These are phyloP conservation scores for Hermetia illucens DNA, from an alignment of 1,140 invertebrate genomes.

Conservation along the genomic window DNA sequence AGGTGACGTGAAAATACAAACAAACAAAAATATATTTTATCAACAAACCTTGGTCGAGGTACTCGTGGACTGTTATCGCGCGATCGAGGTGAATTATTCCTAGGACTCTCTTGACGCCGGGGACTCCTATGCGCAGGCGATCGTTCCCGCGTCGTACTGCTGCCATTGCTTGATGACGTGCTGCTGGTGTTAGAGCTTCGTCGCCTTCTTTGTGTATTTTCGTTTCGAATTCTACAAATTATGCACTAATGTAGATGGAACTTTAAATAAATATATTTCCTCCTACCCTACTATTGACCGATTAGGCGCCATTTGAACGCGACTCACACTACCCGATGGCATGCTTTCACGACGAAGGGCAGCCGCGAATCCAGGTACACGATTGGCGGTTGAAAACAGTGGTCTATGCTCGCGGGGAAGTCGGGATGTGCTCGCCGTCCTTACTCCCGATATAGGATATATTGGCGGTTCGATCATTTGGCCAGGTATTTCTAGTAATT, in stretches of 20 bases:
- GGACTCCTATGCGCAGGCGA: constrained; percentile 14
- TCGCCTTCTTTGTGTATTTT: constrained; percentile 21
- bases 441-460: constrained; percentile 23
- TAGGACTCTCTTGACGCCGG: constrained; percentile 21
- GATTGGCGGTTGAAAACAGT: constrained; percentile 41
- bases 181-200: constrained; percentile 17
- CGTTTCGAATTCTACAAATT: constrained; percentile 21
- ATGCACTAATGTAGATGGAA: background rate
- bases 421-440: constrained; percentile 25
- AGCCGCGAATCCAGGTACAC: constrained; percentile 54
- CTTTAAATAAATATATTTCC: constrained; percentile 3
- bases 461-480: constrained; percentile 41
- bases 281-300: constrained; percentile 25
- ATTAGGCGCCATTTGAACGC: constrained; percentile 26
- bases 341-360: constrained; percentile 40
- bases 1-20: background rate
- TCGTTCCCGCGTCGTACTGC: constrained; percentile 10
- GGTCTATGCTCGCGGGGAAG: constrained; percentile 32
- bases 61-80: constrained; percentile 54
- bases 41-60: constrained; percentile 42
- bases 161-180: constrained; percentile 11
- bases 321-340: constrained; percentile 19
- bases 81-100: constrained; percentile 34
- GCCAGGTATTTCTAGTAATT: constrained; percentile 69
- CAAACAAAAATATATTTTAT: background rate